Evolutionary conservation across 2,888 invertebrate genomes (phyloP).

Genomic region (Pachymerium ferrugineum): DNA sequence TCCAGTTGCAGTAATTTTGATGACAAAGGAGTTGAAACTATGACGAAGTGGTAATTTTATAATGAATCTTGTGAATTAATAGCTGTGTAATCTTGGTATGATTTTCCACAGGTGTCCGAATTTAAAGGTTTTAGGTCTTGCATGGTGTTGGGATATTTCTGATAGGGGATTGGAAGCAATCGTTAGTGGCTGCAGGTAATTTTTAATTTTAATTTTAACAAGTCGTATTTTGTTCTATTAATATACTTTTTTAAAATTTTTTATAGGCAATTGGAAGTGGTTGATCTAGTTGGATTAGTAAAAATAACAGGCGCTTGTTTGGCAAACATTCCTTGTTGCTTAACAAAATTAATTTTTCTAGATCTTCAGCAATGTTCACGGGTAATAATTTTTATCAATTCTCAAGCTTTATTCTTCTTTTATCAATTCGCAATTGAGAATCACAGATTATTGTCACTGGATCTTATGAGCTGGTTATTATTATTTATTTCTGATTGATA

Average conservation of each 20-base stretch:
- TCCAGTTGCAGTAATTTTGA: constrained; percentile 37
- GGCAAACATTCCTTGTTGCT: constrained; percentile 30
- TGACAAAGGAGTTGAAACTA: constrained; percentile 34
- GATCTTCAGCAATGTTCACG: constrained; percentile 37
- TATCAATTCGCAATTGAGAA: not conserved
- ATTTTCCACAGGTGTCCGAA: constrained; percentile 32
- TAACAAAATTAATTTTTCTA: constrained; percentile 36
- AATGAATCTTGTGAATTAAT: not conserved
- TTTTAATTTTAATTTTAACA: not conserved
- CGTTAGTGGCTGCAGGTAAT: constrained; percentile 34
- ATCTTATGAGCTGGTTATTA: too few species aligned
- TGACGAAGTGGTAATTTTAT: constrained; percentile 32
- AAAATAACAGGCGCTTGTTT: constrained; percentile 36
- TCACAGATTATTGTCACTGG: too few species aligned
- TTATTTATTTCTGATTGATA: too few species aligned
- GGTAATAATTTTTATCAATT: constrained; percentile 7
- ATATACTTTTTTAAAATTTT: not conserved
- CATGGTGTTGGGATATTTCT: constrained; percentile 39
- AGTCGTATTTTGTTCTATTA: not conserved
- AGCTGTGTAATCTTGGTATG: not conserved
- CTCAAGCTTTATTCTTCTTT: not conserved
- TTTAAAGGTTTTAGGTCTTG: constrained; percentile 35
- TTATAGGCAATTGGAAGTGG: constrained; percentile 31
- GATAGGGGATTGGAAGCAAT: constrained; percentile 36
- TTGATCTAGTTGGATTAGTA: constrained; percentile 37